Conservation (phyloP, 1,140 invertebrate species). For the Acromyrmex charruanus region DNA sequence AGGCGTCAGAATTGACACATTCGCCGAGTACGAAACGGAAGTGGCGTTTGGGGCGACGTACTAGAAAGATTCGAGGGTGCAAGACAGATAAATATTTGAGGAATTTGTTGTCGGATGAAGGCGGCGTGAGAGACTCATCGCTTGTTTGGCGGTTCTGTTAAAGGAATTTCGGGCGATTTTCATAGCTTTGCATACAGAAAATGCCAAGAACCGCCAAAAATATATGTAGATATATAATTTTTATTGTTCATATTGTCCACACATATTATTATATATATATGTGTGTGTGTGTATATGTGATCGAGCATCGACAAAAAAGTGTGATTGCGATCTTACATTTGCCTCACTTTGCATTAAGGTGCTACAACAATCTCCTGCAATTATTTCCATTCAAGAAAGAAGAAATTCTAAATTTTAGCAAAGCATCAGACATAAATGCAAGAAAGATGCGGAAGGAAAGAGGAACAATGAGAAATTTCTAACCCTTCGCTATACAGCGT, state of each 20-base stretch:
- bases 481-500: conserved; percentile 55
- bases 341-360: not conserved
- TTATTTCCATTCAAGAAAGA: not conserved
- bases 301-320: not conserved
- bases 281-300: too few relatives aligned
- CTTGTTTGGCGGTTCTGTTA: conserved; percentile 81
- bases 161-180: conserved; percentile 80
- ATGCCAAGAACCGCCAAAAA: not conserved
- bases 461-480: conserved; percentile 54
- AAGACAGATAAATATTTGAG: conserved; percentile 85
- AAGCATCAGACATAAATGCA: not conserved
- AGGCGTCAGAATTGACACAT: conserved; percentile 84
- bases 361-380: not conserved
- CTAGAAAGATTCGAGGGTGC: conserved; percentile 71
- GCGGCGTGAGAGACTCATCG: conserved; percentile 76
- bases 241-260: not conserved
- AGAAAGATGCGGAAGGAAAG: conserved; percentile 23
- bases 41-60: conserved; percentile 73
- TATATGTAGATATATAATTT: not conserved
- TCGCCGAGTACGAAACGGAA: conserved; percentile 82
- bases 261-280: too few relatives aligned
- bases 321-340: not conserved
- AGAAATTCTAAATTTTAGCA: not conserved
- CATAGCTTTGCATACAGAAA: not conserved
- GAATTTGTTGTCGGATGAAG: conserved; percentile 83